Evolutionary conservation across 35 echinoderm and acorn worm genomes (phyloP), one percentile per base, ranked within the genome.

Genomic region (Strongylocentrotus purpuratus): DNA sequence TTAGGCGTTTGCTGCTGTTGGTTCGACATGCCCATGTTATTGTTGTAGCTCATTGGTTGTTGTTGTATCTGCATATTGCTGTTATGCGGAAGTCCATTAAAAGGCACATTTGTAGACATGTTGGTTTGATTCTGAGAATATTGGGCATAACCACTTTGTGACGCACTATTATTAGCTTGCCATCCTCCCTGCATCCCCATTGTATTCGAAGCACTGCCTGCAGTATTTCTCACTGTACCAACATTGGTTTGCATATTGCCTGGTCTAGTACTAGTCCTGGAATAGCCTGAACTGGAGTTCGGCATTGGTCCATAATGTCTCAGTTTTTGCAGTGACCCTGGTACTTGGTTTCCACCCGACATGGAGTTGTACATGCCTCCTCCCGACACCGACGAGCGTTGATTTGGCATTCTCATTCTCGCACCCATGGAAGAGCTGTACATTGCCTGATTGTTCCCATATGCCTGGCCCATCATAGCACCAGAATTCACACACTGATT

Each of bases 241-340:
- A 31, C 90, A 95, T 86, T 52, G 65, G 59, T 70, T 52, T 90
- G 33, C 32, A 41, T 10, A 90, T 71, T 85, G 33, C 87, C 46
- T 60, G 92, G 28, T 90, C 65, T 20, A 48, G 93, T 55, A 94
- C 28, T 94, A 46, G 94, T 89, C 86, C 86, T 94, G 2, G 93
- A 94, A 41, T 15, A 47, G 25, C 85, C 93, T 88, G 92, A 46
- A 89, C 85, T 48, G 46, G 86, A 89, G 59, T 94, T 96, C 14
- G 96, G 96, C 96, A 96, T 96, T 85, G 96, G 96, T 61, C 96
- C 96, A 94, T 46, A 96, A 48, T 96, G 96, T 96, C 96, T 96
- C 15, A 96, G 52, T 78, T 91, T 94, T 32, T 96, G 96, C 31
- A 50, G 46, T 17, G 95, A 94, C 32, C 96, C 86, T 90, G 33